phyloP scores from a whole-genome alignment of 2,113 vertebrate genomes.

The Meleagris gallopavo region DNA sequence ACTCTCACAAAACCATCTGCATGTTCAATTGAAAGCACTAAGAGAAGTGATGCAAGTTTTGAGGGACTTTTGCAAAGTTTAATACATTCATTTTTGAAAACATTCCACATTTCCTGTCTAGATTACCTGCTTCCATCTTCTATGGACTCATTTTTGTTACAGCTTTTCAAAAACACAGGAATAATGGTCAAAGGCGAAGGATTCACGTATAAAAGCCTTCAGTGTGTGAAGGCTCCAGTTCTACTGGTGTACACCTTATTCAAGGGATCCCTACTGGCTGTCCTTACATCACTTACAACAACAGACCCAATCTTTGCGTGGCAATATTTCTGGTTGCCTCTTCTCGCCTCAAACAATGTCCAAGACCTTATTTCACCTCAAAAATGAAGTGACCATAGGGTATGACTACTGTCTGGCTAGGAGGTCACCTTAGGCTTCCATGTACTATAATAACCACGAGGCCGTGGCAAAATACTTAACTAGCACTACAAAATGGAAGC shows the following conservation, averaged over 20 bases:
- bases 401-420: not conserved
- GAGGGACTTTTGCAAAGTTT: not conserved
- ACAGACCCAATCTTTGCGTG: not conserved
- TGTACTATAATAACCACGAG: rapidly evolving
- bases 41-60: not conserved
- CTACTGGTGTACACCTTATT: not conserved
- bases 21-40: not conserved
- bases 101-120: not conserved
- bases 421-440: not conserved
- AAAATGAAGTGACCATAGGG: not conserved
- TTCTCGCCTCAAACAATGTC: not conserved
- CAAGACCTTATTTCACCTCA: not conserved
- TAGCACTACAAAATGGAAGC: not conserved
- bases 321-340: not conserved
- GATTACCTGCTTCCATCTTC: not conserved
- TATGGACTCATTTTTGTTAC: not conserved
- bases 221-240: not conserved
- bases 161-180: too few relatives aligned
- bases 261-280: not conserved
- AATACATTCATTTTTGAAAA: not conserved
- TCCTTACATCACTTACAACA: not conserved
- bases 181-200: not conserved
- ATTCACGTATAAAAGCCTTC: not conserved
- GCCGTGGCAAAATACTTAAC: too few relatives aligned
- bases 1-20: not conserved